Evolutionary conservation across 2,113 vertebrate genomes (phyloP).

Genomic region (Todiramphus saurophagus): DNA sequence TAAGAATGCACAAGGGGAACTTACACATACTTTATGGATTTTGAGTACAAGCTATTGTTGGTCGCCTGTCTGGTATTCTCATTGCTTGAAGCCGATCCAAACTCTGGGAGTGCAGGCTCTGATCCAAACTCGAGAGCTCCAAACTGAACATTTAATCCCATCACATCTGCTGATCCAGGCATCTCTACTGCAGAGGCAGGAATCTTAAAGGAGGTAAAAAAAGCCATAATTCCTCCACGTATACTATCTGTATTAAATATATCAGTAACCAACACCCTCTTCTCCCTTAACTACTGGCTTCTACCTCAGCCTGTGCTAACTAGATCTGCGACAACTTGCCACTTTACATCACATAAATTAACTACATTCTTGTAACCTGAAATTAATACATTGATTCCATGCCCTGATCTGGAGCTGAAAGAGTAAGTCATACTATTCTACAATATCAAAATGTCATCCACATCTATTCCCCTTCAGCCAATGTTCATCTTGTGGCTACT

Average conservation of each 20-base stretch:
- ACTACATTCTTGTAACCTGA: background rate
- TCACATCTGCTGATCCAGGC: constrained; percentile 91
- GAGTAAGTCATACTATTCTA: background rate
- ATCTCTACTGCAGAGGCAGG: constrained; percentile 95
- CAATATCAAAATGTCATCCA: background rate
- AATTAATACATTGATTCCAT: background rate
- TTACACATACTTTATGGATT: constrained; percentile 83
- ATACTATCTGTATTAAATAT: background rate
- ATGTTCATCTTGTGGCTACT: background rate
- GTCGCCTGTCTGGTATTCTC: constrained; percentile 76
- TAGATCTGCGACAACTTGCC: background rate
- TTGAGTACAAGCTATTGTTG: constrained; percentile 88
- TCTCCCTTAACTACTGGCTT: background rate
- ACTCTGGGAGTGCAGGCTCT: constrained; percentile 85
- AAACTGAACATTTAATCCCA: constrained; percentile 93
- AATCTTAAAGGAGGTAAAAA: constrained; percentile 79
- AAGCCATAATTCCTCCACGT: background rate
- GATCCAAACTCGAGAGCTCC: constrained; percentile 95
- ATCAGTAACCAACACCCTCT: background rate
- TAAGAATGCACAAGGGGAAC: background rate
- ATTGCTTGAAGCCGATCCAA: constrained; percentile 81
- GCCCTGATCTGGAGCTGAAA: background rate
- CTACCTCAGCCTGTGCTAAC: background rate
- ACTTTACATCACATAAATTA: background rate
- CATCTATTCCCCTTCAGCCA: background rate